Conservation (phyloP, 1,140 invertebrate genomes). For the Orchestia grillus region DNA sequence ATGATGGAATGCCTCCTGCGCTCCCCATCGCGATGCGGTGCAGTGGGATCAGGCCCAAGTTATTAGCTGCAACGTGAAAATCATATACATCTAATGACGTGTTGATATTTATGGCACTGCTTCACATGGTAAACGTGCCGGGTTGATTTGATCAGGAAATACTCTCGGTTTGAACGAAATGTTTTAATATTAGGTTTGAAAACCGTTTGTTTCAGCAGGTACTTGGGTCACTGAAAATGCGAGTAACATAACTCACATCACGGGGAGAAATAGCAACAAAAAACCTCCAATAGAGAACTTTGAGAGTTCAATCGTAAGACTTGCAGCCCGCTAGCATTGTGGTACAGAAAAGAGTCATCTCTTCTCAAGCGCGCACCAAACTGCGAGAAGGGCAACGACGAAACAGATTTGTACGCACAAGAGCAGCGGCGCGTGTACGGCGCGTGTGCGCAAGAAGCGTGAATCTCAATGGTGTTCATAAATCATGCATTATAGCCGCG, state of each 20-base stretch:
- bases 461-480: constrained; percentile 46
- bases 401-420: neutral
- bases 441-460: constrained; percentile 23
- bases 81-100: neutral
- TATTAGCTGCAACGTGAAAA: neutral
- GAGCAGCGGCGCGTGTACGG: neutral
- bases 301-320: neutral
- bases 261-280: neutral
- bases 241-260: too few species aligned
- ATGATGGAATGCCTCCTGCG: neutral
- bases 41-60: neutral
- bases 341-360: neutral
- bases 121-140: neutral
- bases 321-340: too few species aligned
- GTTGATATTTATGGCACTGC: neutral
- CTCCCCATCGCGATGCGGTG: neutral
- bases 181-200: neutral
- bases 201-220: neutral
- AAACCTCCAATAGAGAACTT: neutral
- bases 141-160: neutral
- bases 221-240: too few species aligned
- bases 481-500: constrained; percentile 38
- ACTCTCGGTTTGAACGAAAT: neutral
- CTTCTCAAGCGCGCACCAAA: neutral
- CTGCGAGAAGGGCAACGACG: neutral